These are phyloP conservation scores for Tenualosa thibaudeaui DNA, from an alignment of 2,797 vertebrate species.

Conservation along the genomic window DNA sequence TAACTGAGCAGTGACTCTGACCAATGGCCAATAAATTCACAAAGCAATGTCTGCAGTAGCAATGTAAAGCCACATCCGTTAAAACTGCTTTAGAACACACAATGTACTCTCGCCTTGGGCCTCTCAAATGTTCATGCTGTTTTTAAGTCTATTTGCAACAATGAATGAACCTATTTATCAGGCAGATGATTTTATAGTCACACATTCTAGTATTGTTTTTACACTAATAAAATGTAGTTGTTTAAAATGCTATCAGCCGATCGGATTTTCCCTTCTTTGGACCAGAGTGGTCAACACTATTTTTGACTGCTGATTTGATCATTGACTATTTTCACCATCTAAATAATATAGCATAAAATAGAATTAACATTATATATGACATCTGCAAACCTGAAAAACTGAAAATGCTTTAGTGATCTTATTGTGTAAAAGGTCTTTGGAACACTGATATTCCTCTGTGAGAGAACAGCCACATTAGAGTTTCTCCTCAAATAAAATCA, in stretches of 20 bases:
- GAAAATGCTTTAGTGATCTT: not conserved
- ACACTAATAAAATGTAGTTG: no score
- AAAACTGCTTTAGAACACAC: not conserved
- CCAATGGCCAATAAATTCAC: slow-evolving; percentile 37
- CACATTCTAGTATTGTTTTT: not conserved
- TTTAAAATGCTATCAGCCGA: not conserved
- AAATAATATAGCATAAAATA: not conserved
- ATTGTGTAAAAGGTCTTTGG: no score
- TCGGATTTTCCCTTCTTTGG: not conserved
- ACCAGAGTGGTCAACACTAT: not conserved
- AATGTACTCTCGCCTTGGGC: not conserved
- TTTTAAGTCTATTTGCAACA: not conserved
- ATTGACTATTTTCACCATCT: not conserved
- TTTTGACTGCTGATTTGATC: not conserved
- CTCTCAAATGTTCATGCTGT: not conserved
- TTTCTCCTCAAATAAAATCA: not conserved
- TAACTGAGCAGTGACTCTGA: slow-evolving; percentile 40
- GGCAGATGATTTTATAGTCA: not conserved
- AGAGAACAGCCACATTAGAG: no score
- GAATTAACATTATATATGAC: not conserved
- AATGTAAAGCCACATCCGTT: not conserved
- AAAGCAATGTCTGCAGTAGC: slow-evolving; percentile 29
- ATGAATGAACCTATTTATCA: not conserved
- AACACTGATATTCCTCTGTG: no score
- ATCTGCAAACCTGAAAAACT: not conserved